Evolutionary conservation across 2,113 vertebrate species (phyloP).

Genomic region (Sclerurus mexicanus): DNA sequence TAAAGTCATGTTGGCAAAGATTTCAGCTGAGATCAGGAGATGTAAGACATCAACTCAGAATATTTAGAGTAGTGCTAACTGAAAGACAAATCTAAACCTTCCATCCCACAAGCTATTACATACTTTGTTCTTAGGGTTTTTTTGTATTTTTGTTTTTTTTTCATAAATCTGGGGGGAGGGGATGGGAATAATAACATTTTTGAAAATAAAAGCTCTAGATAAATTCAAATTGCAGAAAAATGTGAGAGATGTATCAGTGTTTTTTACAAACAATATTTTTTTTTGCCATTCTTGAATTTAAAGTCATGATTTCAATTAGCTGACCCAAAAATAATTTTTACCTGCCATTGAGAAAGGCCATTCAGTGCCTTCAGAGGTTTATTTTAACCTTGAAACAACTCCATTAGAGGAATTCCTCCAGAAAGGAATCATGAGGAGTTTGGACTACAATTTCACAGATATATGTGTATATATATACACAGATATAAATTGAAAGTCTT

Average conservation of each 20-base stretch:
- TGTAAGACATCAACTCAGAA: neutral
- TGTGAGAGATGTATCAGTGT: neutral
- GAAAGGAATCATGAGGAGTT: neutral
- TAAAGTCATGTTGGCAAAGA: neutral
- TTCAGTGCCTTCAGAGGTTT: neutral
- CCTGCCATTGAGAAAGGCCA: neutral
- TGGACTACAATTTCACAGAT: neutral
- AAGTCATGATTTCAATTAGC: neutral
- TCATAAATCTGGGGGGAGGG: neutral
- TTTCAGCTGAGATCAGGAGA: neutral
- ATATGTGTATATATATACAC: accelerated
- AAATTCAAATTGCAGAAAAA: neutral
- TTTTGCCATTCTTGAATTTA: neutral
- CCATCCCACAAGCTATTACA: neutral
- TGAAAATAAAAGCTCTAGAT: neutral
- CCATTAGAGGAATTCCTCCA: neutral
- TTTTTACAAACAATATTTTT: neutral
- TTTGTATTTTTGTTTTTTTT: neutral
- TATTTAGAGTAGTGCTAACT: neutral
- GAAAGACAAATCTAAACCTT: neutral
- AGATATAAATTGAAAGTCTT: neutral
- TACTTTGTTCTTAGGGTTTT: neutral
- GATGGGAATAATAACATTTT: neutral
- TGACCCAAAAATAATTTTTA: neutral
- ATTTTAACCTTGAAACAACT: neutral